A percentile compares a stretch with the other conserved stretches of the same genome.
phyloP scores from a whole-genome alignment of 35 echinoderm and acorn worm genomes.

The Holothuria glaberrima region DNA sequence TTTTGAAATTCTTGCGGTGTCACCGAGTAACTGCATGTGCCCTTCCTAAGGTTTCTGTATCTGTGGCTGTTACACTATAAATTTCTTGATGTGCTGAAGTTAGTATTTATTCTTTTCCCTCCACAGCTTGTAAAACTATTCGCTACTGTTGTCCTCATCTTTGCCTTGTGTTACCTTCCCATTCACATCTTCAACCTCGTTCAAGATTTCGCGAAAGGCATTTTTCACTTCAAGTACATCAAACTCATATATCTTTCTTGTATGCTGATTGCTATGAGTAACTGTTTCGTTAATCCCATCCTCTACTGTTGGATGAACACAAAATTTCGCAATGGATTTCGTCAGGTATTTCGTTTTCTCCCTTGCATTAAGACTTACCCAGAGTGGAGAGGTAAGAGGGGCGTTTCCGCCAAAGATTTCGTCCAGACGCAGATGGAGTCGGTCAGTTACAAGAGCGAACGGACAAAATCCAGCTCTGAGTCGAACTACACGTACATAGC shows the following conservation, averaged over 20 bases:
- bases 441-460: slow-evolving; percentile 47
- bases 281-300: slow-evolving; percentile 95
- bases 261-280: slow-evolving; percentile 85
- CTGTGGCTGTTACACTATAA: no score
- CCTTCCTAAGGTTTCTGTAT: no score
- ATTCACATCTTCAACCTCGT: slow-evolving; percentile 88
- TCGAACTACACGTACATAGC: slow-evolving; percentile 51
- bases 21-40: no score
- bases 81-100: no score
- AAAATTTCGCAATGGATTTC: slow-evolving; percentile 98
- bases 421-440: slow-evolving; percentile 76
- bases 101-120: slow-evolving; percentile 34
- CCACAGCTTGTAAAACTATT: slow-evolving; percentile 97
- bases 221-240: slow-evolving; percentile 72
- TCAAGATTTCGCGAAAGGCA: slow-evolving; percentile 64
- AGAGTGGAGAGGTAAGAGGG: slow-evolving; percentile 66
- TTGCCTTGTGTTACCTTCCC: slow-evolving; percentile 95
- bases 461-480: slow-evolving; percentile 51
- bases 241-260: slow-evolving; percentile 70
- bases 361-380: slow-evolving; percentile 67
- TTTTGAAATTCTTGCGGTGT: no score
- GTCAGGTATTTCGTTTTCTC: slow-evolving; percentile 85
- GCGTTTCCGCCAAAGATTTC: slow-evolving; percentile 59
- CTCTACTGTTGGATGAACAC: slow-evolving; percentile 99
- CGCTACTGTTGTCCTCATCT: slow-evolving; percentile 88